Percentiles rank a stretch among this genome's conserved stretches.
These are phyloP conservation scores for Tetragnatha versicolor DNA, from an alignment of 1,140 invertebrate species.

Conservation along the genomic window DNA sequence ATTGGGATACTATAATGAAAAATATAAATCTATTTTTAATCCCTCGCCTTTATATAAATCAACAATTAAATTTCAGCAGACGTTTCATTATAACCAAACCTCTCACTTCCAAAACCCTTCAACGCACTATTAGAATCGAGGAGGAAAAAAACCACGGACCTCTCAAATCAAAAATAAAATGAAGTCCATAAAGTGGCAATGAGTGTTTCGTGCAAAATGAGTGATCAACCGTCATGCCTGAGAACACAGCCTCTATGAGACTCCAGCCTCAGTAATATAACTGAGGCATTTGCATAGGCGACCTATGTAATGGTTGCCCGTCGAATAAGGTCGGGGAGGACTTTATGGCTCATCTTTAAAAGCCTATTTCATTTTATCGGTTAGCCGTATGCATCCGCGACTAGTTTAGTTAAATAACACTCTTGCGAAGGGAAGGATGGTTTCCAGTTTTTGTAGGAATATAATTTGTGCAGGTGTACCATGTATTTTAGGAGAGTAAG, in stretches of 20 bases:
- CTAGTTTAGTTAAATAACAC: constrained; percentile 26
- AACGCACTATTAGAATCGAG: no score
- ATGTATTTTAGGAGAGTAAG: no score
- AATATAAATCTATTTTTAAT: no score
- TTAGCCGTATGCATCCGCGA: background rate
- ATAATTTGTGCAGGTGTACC: background rate
- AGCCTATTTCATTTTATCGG: constrained; percentile 7
- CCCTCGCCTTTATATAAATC: no score
- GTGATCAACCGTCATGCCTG: background rate
- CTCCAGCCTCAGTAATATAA: no score
- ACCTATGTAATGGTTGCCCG: constrained; percentile 15
- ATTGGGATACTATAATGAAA: no score
- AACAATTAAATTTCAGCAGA: no score
- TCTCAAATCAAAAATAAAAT: background rate
- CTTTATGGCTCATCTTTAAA: constrained; percentile 26
- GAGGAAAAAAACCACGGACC: background rate
- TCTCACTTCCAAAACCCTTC: no score
- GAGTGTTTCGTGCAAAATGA: background rate
- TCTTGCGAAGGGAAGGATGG: no score
- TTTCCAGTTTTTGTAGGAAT: background rate
- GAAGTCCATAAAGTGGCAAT: background rate
- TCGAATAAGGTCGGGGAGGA: constrained; percentile 16
- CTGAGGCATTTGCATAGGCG: constrained; percentile 38
- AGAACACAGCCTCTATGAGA: background rate
- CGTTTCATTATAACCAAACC: no score